Evolutionary conservation across 2,113 vertebrate species (phyloP), one percentile per base, ranked within the genome.

Genomic region (Rafetus swinhoei): DNA sequence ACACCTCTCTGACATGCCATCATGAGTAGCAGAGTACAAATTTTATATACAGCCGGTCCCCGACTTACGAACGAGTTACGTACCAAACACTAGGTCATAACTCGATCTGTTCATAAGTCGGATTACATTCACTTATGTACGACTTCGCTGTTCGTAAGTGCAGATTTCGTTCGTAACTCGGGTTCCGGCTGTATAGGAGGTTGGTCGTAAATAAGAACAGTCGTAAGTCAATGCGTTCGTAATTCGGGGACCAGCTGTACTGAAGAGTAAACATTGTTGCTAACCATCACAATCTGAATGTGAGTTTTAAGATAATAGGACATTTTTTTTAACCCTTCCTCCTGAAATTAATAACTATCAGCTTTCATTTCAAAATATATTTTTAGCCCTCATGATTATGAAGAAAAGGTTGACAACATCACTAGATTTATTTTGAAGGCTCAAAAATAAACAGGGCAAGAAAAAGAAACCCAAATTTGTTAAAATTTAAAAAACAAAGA

Each of bases 401-500:
- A 94, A 52, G 16, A 45, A 88, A 85, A 92, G 86, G 76, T 88
- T 91, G 93, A 93, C 88, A 84, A 79, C 55, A 91, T 83, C 91
- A 89, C 84, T 57, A 57, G 32, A 92, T 76, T 92, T 87, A 90
- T 77, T 27, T 62, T 82, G 89, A 89, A 96, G 95, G 50, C 25
- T 90, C 79, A 83, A 89, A 97, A 93, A 80, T 21, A 84, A 87
- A 91, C 93, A 95, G 62, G 82, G 72, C 96, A 95, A 95, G 62
- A 91, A 85, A 95, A 87, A 27, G 89, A 94, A 79, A 84, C 29
- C 87, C 86, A 92, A 54, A 10, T 12, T 54, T 54, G 14, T 54
- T 54, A 54, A 10, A 54, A 45, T 45, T 45, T 45, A 45, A 45
- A 45, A 45, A 45, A 5, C 45, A 45, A 45, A 39, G 39, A 39